Percentiles rank a stretch among this genome's conserved stretches.
Evolutionary conservation across 2,797 vertebrate species (phyloP).

Genomic region (Poecilia picta): DNA sequence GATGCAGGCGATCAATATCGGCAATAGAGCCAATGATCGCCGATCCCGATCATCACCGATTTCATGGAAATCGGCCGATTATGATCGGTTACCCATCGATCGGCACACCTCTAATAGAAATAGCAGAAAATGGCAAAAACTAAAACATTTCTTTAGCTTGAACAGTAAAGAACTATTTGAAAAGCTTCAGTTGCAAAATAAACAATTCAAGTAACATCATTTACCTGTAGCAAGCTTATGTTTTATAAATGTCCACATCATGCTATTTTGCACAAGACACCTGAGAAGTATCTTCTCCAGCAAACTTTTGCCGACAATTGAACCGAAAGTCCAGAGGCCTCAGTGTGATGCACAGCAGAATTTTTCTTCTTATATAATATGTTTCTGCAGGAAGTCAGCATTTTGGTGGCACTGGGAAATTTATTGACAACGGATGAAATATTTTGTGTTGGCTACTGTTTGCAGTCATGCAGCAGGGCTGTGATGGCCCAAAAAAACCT

Average conservation of each 20-base stretch:
- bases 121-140: constrained; percentile 2
- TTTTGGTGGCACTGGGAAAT: constrained; percentile 9
- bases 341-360: not conserved
- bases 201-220: not conserved
- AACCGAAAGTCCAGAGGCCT: not conserved
- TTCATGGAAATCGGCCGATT: too few relatives aligned
- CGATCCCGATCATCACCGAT: too few relatives aligned
- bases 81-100: too few relatives aligned
- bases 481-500: constrained; percentile 8
- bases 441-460: not conserved
- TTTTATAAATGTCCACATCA: not conserved
- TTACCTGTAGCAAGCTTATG: not conserved
- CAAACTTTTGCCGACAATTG: not conserved
- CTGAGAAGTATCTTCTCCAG: not conserved
- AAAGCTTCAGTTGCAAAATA: not conserved
- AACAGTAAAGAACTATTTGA: too few relatives aligned
- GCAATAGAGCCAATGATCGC: too few relatives aligned
- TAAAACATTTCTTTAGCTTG: not conserved
- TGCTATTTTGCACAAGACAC: not conserved
- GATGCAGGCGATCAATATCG: too few relatives aligned
- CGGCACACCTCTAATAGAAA: too few relatives aligned
- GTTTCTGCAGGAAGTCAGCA: constrained; percentile 1
- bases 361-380: not conserved
- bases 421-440: not conserved
- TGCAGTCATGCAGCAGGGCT: not conserved